Conservation (phyloP, 2,888 invertebrate genomes). For the Cyclophora albipunctata region DNA sequence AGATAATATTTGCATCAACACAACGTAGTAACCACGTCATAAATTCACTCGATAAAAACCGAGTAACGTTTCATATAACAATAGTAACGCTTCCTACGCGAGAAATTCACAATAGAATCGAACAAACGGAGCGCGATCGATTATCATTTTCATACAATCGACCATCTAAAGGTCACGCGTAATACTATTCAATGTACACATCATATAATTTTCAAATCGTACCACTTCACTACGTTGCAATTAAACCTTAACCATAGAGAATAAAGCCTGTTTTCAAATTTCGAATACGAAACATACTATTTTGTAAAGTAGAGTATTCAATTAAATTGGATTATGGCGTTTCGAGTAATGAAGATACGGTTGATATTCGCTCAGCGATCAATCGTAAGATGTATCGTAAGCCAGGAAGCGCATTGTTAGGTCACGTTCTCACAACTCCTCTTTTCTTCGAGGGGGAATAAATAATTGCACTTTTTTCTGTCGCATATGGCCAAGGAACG, state of each 20-base stretch:
- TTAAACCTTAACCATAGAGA: too few species aligned
- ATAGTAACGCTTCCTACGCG: slow-evolving; percentile 18
- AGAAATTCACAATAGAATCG: slow-evolving; percentile 50
- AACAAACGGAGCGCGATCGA: slow-evolving; percentile 58
- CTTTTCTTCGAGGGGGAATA: slow-evolving; percentile 74
- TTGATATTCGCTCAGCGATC: slow-evolving; percentile 41
- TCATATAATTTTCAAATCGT: slow-evolving; percentile 49
- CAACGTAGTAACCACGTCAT: too few species aligned
- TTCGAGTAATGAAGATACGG: slow-evolving; percentile 33
- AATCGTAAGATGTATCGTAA: slow-evolving; percentile 57
- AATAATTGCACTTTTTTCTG: slow-evolving; percentile 76
- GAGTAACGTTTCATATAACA: slow-evolving; percentile 1
- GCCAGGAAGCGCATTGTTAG: slow-evolving; percentile 75
- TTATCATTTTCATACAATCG: slow-evolving; percentile 71
- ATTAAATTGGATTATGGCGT: slow-evolving; percentile 11
- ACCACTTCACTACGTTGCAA: slow-evolving; percentile 21
- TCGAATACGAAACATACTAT: slow-evolving; percentile 33
- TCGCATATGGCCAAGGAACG: slow-evolving; percentile 74
- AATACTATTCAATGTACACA: slow-evolving; percentile 60
- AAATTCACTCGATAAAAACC: background rate
- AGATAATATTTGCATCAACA: too few species aligned
- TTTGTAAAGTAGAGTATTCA: slow-evolving; percentile 17
- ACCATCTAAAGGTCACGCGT: slow-evolving; percentile 69
- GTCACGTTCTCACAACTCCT: slow-evolving; percentile 76
- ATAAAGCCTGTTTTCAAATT: slow-evolving; percentile 27